Base-by-base conservation (phyloP, 2,797 vertebrate genomes). In the Helostoma temminkii region DNA sequence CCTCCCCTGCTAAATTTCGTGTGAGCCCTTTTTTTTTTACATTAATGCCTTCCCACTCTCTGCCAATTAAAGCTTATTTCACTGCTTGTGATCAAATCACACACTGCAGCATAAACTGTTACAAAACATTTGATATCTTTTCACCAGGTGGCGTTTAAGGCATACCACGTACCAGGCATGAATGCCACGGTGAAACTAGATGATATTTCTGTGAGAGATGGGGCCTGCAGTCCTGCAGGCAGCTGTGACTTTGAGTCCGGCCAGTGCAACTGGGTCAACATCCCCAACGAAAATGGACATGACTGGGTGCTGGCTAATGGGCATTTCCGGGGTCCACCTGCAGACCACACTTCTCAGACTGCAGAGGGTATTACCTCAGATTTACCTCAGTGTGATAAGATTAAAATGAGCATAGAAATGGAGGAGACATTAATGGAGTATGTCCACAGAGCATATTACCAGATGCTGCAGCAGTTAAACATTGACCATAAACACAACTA, bases 241-340 rank as follows among this genome's bases (percentile, higher is more conserved):
- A 93, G 83, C 83, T 95, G 94, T 83, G 93, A 94, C 81, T 95
- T 95, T 84, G 93, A 94, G 76, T 91, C 90, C 0, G 91, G 92
- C 22, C 78, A 71, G 34, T 94, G 93, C 72, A 90, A 71, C 57
- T 94, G 93, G 93, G 48, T 90, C 56, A 94, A 90, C 41, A 22
- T 66, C 36, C 81, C 39, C 25, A 81, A 45, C 59, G 74, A 84
- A 57, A 83, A 74, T 19, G 84, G 86, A 26, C 90, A 92, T 63
- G 72, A 87, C 47, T 94, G 91, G 92, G 83, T 90, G 45, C 59
- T 90, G 79, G 75, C 88, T 6, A 76, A 42, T 4, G 90, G 90
- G 22, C 87, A 75, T 25, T 86, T 73, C 19, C 63, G 43, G 9
- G 91, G 92, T 67, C 91, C 91, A 50, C 50, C 70, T 0, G 43